These are phyloP conservation scores for Indicator maculatus DNA, from an alignment of 2,113 vertebrate species.

Conservation along the genomic window DNA sequence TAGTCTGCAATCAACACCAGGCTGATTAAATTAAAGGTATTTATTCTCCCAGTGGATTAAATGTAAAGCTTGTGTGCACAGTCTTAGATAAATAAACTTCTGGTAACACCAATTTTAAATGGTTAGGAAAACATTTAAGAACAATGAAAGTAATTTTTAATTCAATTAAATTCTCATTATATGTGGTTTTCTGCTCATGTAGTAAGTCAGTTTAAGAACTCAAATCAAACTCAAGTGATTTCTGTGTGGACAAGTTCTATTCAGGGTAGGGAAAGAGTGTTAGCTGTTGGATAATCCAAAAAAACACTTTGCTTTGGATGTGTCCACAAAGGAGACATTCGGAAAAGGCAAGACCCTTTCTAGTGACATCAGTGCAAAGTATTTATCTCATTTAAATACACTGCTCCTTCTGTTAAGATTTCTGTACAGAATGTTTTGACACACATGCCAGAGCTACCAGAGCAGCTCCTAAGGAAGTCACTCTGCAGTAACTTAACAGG, in stretches of 20 bases:
- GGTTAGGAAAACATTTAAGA: neutral
- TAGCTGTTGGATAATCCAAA: neutral
- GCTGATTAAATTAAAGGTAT: constrained; percentile 47
- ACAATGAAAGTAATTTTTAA: neutral
- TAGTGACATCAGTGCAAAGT: neutral
- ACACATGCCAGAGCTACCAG: neutral
- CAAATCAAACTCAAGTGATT: neutral
- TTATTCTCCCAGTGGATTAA: constrained; percentile 15
- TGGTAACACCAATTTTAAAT: neutral
- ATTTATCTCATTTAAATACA: neutral
- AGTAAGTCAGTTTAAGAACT: neutral
- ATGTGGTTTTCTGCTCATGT: neutral
- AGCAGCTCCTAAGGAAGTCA: neutral
- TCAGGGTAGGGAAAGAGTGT: neutral
- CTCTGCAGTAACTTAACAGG: neutral
- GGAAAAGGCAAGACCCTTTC: neutral
- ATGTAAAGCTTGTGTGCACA: constrained; percentile 22
- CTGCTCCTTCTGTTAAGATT: neutral
- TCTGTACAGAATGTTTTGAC: neutral
- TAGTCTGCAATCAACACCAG: neutral
- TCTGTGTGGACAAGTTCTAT: neutral
- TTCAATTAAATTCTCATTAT: neutral
- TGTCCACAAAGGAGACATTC: neutral
- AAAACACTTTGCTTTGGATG: neutral
- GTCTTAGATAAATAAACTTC: neutral